Percentiles rank a stretch among this genome's conserved stretches.
phyloP scores from a whole-genome alignment of 2,797 vertebrate genomes.

The Helicolenus hilgendorfi region DNA sequence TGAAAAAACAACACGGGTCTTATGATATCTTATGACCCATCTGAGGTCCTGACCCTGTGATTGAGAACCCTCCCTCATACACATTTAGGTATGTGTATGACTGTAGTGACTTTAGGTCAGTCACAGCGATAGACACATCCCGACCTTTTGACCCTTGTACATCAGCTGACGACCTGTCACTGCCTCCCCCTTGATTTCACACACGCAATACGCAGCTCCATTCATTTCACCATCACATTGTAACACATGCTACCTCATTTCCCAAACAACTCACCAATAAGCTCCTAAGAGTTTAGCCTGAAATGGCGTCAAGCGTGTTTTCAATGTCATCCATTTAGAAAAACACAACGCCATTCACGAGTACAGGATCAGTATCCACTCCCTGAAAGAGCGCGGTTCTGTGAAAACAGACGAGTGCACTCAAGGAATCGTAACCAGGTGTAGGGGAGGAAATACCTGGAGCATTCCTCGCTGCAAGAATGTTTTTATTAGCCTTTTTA shows the following conservation, averaged over 20 bases:
- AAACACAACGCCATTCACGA: conserved; percentile 72
- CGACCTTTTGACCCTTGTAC: conserved; percentile 40
- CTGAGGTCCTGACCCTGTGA: background rate
- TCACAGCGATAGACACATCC: background rate
- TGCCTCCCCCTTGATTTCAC: conserved; percentile 32
- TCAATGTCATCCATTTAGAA: conserved; percentile 52
- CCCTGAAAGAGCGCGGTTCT: conserved; percentile 63
- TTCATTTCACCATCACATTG: conserved; percentile 19
- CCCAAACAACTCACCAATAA: background rate
- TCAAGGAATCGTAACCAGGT: conserved; percentile 88
- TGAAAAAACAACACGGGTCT: background rate
- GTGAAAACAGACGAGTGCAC: conserved; percentile 77
- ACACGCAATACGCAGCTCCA: background rate
- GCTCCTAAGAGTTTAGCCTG: background rate
- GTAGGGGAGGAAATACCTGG: conserved; percentile 87
- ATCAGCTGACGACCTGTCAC: conserved; percentile 1
- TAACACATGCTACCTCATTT: conserved; percentile 12
- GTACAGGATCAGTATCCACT: conserved; percentile 59
- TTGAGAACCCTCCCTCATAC: background rate
- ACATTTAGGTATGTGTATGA: background rate
- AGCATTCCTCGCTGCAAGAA: conserved; percentile 84
- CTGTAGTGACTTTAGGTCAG: background rate
- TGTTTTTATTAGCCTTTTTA: conserved; percentile 89
- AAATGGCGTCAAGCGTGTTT: conserved; percentile 31
- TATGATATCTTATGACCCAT: background rate